A percentile compares a stretch with the other conserved stretches of the same genome.
These are phyloP conservation scores for Aphaenogaster floridana DNA, from an alignment of 1,140 invertebrate species.

Conservation along the genomic window DNA sequence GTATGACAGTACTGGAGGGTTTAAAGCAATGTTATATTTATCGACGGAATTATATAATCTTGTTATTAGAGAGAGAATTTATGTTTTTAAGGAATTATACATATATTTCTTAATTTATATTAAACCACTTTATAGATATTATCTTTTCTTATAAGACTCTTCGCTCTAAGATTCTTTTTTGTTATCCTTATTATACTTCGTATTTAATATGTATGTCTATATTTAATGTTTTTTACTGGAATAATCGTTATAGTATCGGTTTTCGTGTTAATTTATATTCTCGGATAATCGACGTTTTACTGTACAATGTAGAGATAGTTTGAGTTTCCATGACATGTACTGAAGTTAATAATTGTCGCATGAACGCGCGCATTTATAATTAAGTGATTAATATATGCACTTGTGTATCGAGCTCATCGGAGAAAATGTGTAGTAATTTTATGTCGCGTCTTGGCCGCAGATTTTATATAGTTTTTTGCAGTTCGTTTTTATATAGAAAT, in stretches of 20 bases:
- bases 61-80: conserved; percentile 54
- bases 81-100: conserved; percentile 56
- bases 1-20: conserved; percentile 23
- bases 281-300: conserved; percentile 52
- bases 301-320: conserved; percentile 44
- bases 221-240: conserved; percentile 43
- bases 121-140: conserved; percentile 23
- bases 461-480: conserved; percentile 41
- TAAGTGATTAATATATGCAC: conserved; percentile 32
- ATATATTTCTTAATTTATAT: conserved; percentile 12
- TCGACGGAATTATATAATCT: conserved; percentile 37
- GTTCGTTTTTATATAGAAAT: conserved; percentile 38
- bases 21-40: conserved; percentile 61
- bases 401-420: neutral
- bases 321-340: conserved; percentile 40
- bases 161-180: neutral
- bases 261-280: conserved; percentile 31
- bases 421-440: conserved; percentile 50
- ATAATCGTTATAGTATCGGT: conserved; percentile 26
- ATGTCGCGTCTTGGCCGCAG: neutral
- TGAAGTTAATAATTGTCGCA: conserved; percentile 44
- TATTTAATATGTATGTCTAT: conserved; percentile 25
- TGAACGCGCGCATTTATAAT: conserved; percentile 51
- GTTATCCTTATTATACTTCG: conserved; percentile 33
- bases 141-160: conserved; percentile 19